phyloP scores from a whole-genome alignment of 1,140 invertebrate genomes.

The Probaryconus sp. region DNA sequence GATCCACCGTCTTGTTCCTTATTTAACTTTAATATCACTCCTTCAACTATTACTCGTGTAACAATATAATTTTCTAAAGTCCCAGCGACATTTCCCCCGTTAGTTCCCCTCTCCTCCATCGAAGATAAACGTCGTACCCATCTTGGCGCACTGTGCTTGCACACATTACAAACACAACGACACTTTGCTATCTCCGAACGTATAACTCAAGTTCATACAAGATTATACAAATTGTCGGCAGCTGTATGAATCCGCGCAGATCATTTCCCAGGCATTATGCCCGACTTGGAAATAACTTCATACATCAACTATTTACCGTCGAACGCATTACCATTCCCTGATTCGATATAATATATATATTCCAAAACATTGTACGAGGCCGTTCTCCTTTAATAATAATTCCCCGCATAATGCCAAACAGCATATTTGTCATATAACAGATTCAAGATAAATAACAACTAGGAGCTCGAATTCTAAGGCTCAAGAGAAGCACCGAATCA shows the following conservation, averaged over 20 bases:
- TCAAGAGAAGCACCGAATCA: slow-evolving; percentile 45
- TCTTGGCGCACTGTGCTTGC: no score
- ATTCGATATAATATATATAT: slow-evolving; percentile 18
- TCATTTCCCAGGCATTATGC: slow-evolving; percentile 27
- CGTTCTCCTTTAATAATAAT: slow-evolving; percentile 44
- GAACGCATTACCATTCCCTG: slow-evolving; percentile 13
- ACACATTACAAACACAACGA: slow-evolving; percentile 13
- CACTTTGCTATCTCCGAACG: background rate
- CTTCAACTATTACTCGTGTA: no score
- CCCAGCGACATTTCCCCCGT: no score
- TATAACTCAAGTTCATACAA: slow-evolving; percentile 27
- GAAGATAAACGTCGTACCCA: no score
- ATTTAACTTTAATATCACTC: no score
- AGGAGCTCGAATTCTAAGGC: slow-evolving; percentile 30
- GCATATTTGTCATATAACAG: slow-evolving; percentile 46
- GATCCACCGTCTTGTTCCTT: no score
- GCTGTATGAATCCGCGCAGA: slow-evolving; percentile 22
- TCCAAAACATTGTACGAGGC: slow-evolving; percentile 14
- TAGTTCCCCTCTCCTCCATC: no score
- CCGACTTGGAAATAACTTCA: slow-evolving; percentile 12
- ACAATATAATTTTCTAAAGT: no score
- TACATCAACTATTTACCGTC: slow-evolving; percentile 15
- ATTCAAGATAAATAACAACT: slow-evolving; percentile 54
- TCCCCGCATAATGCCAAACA: slow-evolving; percentile 27
- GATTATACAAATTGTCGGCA: slow-evolving; percentile 24